These are phyloP conservation scores for Pygmarrhopalites habei DNA, from an alignment of 1,140 invertebrate species.

Conservation along the genomic window DNA sequence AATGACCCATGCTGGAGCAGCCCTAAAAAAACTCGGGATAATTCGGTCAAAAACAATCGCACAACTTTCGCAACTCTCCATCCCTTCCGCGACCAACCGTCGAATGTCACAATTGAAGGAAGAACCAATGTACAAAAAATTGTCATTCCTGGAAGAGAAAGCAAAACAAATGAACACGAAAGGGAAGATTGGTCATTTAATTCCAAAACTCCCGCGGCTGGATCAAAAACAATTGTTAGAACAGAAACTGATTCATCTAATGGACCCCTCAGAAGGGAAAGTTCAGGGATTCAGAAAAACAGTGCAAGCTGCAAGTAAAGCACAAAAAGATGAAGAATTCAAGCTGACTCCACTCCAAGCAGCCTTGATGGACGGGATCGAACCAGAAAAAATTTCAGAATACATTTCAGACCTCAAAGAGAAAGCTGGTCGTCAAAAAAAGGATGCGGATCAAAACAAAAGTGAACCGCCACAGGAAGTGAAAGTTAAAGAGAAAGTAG, in stretches of 20 bases:
- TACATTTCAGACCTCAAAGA: background rate
- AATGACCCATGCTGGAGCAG: conserved; percentile 1
- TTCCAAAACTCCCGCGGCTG: too few species aligned
- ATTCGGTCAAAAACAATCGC: background rate
- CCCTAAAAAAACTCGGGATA: background rate
- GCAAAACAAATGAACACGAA: too few species aligned
- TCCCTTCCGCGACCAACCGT: background rate
- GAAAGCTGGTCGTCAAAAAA: background rate
- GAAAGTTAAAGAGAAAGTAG: background rate
- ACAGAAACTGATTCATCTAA: too few species aligned
- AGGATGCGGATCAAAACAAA: background rate
- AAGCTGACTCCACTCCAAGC: background rate
- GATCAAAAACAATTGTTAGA: too few species aligned
- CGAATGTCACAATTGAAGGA: background rate
- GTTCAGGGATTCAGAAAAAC: background rate
- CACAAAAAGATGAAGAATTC: background rate
- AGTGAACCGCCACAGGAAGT: background rate
- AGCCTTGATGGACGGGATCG: background rate
- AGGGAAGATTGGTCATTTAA: too few species aligned
- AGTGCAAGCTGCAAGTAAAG: background rate
- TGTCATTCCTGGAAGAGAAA: background rate
- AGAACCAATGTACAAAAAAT: background rate
- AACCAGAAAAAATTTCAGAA: background rate
- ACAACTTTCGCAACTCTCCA: background rate
- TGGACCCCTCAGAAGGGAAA: background rate